Evolutionary conservation across 2,113 vertebrate genomes (phyloP), one percentile per base, ranked within the genome.

Genomic region (Agapornis roseicollis): DNA sequence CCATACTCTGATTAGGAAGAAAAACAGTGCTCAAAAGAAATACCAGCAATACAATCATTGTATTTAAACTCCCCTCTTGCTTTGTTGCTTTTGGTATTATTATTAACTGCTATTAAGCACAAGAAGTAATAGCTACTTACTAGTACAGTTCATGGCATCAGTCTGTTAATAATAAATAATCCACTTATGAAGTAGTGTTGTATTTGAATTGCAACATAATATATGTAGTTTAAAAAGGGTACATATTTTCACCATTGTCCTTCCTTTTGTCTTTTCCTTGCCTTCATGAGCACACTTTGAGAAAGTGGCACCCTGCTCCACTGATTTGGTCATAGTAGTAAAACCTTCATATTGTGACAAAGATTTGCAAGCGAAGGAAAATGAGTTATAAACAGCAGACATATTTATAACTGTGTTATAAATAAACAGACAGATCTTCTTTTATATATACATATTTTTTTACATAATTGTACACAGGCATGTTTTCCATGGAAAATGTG

Each of bases 401-500:
- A 35, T 58, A 15, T n/a, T n/a, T n/a, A n/a, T 24, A 35, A 58
- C 20, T 27, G 8, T 58, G 23, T 16, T 60, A 14, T 17, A 35
- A 61, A n/a, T 39, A 84, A 80, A 15, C 9, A 69, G 44, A 60
- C 20, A 56, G 39, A 55, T 8, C 10, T 88, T 61, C 72, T 66
- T 85, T 53, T 44, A 31, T 20, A 11, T 12, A 27, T 5, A 28
- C 2, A 4, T n/a, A 24, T 53, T 29, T 29, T 29, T 73, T 27
- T n/a, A n/a, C 10, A 29, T 6, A 13, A 33, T 39, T 10, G 29
- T 11, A 37, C 3, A 24, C 17, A 50, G 2, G 2, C 3, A 6
- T 9, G 17, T 80, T 91, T 92, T 76, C 31, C 25, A 17, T 22
- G 50, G 76, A n/a, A 80, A 85, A 94, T 33, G 4, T 37, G 47